Conservation (phyloP, 2,113 vertebrate species). For the Campylomormyrus numenius region DNA sequence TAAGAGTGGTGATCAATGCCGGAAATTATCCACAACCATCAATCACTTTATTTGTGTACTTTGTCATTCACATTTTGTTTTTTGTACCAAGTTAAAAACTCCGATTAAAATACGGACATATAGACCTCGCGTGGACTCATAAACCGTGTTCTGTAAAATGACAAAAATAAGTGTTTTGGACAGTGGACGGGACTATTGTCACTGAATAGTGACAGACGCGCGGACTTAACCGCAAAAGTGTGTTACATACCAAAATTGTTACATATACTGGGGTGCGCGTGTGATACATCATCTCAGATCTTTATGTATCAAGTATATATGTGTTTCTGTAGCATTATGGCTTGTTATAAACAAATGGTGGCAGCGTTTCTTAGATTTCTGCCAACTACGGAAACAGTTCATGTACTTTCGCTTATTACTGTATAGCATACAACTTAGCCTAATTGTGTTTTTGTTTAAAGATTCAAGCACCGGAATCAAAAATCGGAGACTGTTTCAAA, state of each 20-base stretch:
- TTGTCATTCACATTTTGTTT: background rate
- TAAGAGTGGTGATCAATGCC: background rate
- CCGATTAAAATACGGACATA: background rate
- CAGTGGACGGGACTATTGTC: background rate
- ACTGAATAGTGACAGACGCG: background rate
- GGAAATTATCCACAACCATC: background rate
- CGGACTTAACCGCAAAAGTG: background rate
- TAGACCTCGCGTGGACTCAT: background rate
- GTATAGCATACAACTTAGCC: background rate
- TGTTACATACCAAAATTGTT: background rate
- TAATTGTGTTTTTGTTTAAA: background rate
- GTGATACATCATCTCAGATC: background rate
- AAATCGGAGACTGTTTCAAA: background rate
- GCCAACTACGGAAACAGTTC: background rate
- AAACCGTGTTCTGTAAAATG: background rate
- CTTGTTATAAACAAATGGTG: background rate
- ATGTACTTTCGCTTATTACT: background rate
- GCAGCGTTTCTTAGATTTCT: background rate
- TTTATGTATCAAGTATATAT: background rate
- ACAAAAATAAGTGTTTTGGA: background rate
- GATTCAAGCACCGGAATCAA: background rate
- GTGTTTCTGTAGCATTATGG: background rate
- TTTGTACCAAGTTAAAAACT: background rate
- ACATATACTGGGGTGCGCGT: background rate
- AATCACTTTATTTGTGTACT: background rate